Percentiles rank a stretch among this genome's conserved stretches.
These are phyloP conservation scores for Yponomeuta evonymella DNA, from an alignment of 2,888 invertebrate genomes.

Conservation along the genomic window DNA sequence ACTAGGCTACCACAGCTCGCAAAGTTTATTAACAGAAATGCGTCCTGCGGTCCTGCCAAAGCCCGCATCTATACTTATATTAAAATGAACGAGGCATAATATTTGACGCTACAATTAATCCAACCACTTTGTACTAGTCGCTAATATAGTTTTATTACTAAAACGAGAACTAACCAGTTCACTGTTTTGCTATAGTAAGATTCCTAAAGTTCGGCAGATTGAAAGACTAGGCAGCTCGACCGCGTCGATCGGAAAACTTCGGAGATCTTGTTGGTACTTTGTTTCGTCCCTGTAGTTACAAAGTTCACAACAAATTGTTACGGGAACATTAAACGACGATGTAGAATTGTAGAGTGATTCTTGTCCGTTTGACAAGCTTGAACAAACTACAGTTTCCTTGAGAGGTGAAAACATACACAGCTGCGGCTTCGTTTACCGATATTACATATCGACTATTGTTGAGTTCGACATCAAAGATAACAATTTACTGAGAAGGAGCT, in stretches of 20 bases:
- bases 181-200: too few species aligned
- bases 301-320: neutral
- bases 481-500: neutral
- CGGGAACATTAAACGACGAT: neutral
- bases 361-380: neutral
- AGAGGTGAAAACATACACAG: too few species aligned
- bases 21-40: too few species aligned
- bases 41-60: too few species aligned
- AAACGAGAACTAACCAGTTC: too few species aligned
- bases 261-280: neutral
- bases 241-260: neutral
- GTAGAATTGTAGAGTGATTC: neutral
- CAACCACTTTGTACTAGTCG: too few species aligned
- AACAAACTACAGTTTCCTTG: neutral
- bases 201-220: too few species aligned
- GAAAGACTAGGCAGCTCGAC: neutral
- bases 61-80: too few species aligned
- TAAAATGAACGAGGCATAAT: too few species aligned
- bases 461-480: neutral
- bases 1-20: too few species aligned
- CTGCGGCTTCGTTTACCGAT: neutral
- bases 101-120: too few species aligned
- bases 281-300: neutral
- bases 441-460: neutral
- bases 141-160: too few species aligned